These are phyloP conservation scores for Neomonachus schauinslandi DNA, from an alignment of 2,113 vertebrate species.

Conservation along the genomic window DNA sequence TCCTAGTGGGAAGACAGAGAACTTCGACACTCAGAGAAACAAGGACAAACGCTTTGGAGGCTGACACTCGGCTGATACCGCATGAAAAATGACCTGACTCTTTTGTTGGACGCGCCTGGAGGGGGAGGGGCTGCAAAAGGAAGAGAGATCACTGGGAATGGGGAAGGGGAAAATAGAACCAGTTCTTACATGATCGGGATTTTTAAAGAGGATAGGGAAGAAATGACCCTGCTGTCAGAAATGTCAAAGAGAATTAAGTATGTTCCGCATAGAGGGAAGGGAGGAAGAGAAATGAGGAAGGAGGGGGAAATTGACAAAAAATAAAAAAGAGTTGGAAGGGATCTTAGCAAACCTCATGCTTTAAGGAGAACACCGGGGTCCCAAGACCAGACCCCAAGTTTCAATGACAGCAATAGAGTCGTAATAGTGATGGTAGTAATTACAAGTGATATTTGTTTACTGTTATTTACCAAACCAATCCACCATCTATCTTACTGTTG, in stretches of 20 bases:
- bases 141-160: neutral
- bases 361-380: neutral
- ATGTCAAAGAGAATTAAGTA: neutral
- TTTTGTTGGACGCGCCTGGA: constrained; percentile 36
- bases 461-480: neutral
- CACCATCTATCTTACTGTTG: neutral
- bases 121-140: neutral
- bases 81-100: constrained; percentile 54
- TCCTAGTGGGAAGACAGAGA: constrained; percentile 74
- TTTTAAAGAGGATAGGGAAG: neutral
- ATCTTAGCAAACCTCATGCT: neutral
- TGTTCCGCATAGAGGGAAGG: neutral
- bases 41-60: constrained; percentile 64
- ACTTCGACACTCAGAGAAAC: constrained; percentile 67
- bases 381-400: neutral
- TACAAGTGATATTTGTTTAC: neutral
- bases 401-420: neutral
- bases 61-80: neutral
- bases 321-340: neutral
- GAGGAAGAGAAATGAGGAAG: neutral
- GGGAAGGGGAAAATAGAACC: neutral
- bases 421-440: neutral
- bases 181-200: neutral
- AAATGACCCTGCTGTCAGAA: constrained; percentile 32
- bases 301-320: neutral